Conservation (phyloP, 2,113 vertebrate species). For the Oryctolagus cuniculus region DNA sequence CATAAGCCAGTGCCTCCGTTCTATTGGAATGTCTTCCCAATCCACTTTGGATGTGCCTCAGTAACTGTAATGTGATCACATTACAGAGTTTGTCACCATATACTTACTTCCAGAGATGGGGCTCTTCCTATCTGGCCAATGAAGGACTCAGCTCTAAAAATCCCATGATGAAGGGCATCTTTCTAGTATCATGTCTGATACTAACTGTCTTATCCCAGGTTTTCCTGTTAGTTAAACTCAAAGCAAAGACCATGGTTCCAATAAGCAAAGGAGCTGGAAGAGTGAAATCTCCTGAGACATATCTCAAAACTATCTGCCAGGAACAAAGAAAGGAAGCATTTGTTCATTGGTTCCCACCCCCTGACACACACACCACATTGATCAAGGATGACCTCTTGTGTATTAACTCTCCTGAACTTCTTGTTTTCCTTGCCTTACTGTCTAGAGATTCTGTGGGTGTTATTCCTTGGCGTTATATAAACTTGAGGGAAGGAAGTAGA, state of each 20-base stretch:
- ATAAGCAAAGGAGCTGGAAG: background rate
- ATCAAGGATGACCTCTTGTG: background rate
- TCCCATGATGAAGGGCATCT: background rate
- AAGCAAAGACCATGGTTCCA: background rate
- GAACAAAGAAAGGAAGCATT: background rate
- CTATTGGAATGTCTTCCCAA: background rate
- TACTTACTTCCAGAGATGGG: background rate
- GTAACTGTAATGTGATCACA: background rate
- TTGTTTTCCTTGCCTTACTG: background rate
- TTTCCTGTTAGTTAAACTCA: background rate
- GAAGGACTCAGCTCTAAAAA: conserved; percentile 6
- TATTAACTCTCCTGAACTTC: background rate
- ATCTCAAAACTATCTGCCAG: background rate
- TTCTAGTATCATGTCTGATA: conserved; percentile 3
- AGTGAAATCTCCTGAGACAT: background rate
- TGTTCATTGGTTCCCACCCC: background rate
- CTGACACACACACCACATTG: too few species aligned
- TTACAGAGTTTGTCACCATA: background rate
- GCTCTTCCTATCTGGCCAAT: background rate
- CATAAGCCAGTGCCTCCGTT: background rate
- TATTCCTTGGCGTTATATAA: background rate
- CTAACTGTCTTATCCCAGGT: background rate
- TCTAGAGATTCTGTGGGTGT: background rate
- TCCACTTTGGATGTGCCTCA: background rate
- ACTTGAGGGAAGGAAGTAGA: background rate